Evolutionary conservation across 1,140 invertebrate genomes (phyloP).

Genomic region (Plectrocnemia conspersa): DNA sequence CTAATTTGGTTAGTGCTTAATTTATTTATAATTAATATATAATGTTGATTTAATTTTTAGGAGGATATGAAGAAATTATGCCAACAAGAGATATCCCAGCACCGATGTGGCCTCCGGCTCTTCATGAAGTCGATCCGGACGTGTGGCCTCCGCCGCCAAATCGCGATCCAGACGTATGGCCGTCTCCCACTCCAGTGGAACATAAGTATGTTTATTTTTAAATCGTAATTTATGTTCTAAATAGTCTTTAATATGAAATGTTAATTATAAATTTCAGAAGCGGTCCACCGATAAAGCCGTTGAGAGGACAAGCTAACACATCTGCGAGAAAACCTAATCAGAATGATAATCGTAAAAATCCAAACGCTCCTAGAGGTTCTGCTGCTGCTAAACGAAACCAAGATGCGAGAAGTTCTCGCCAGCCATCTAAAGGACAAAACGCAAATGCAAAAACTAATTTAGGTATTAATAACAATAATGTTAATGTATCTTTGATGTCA

Average conservation of each 20-base stretch:
- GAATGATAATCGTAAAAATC: constrained; percentile 21
- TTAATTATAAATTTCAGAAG: constrained; percentile 18
- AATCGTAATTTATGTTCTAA: constrained; percentile 4
- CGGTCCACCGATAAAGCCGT: constrained; percentile 32
- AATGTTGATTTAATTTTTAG: too few relatives aligned
- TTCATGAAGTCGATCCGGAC: constrained; percentile 53
- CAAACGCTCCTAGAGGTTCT: constrained; percentile 3
- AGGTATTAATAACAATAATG: constrained; percentile 32
- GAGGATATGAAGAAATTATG: constrained; percentile 43
- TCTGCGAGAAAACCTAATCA: constrained; percentile 3
- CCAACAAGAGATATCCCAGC: constrained; percentile 44
- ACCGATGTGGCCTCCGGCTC: constrained; percentile 46
- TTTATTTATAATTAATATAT: too few relatives aligned
- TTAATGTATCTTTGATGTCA: constrained; percentile 10
- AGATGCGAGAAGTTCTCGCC: constrained; percentile 11
- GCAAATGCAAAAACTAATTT: constrained; percentile 37
- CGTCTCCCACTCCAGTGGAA: constrained; percentile 78
- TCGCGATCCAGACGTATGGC: constrained; percentile 85
- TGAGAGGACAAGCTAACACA: constrained; percentile 32
- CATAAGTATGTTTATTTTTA: constrained; percentile 53
- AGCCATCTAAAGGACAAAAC: constrained; percentile 11
- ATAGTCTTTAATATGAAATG: background rate
- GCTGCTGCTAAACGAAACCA: constrained; percentile 8
- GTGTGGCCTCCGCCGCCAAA: constrained; percentile 71
- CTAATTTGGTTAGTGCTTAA: too few relatives aligned